These are phyloP conservation scores for Therioaphis trifolii DNA, from an alignment of 2,888 invertebrate species.

Conservation along the genomic window DNA sequence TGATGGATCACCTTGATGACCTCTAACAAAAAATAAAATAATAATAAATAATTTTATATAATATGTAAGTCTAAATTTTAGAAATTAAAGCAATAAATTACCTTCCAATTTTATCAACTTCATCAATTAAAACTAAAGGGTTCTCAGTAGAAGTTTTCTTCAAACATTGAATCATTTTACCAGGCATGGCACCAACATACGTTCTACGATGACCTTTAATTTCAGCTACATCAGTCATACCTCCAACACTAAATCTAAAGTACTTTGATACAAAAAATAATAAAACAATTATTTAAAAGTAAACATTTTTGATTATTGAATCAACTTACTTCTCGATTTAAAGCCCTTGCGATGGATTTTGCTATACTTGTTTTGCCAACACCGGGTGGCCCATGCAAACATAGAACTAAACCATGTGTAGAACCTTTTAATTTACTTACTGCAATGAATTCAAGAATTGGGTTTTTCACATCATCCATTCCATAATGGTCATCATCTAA, in stretches of 20 bases:
- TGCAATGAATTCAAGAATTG: slow-evolving; percentile 98
- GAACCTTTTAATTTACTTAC: slow-evolving; percentile 94
- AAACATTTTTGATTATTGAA: not conserved
- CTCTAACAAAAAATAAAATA: slow-evolving; percentile 71
- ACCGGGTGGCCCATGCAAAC: slow-evolving; percentile 98
- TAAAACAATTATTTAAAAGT: slow-evolving; percentile 29
- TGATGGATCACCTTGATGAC: slow-evolving; percentile 96
- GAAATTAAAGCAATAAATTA: slow-evolving; percentile 68
- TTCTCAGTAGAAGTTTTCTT: slow-evolving; percentile 99
- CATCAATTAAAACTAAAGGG: slow-evolving; percentile 96
- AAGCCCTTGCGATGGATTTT: slow-evolving; percentile 75
- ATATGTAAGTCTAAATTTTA: too few relatives aligned
- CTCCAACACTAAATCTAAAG: slow-evolving; percentile 98
- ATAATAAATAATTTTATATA: slow-evolving; percentile 40
- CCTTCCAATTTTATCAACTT: slow-evolving; percentile 96
- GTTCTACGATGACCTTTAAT: slow-evolving; percentile 98
- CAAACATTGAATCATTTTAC: slow-evolving; percentile 97
- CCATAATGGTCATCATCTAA: slow-evolving; percentile 98
- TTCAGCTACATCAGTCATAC: slow-evolving; percentile 99
- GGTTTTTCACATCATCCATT: slow-evolving; percentile 98
- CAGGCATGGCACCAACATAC: slow-evolving; percentile 99
- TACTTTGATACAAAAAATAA: slow-evolving; percentile 74
- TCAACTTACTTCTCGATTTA: slow-evolving; percentile 74
- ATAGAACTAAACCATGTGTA: slow-evolving; percentile 98
- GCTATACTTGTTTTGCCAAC: slow-evolving; percentile 98